Conservation (phyloP, 2,888 invertebrate genomes). For the Alloplasta piceator region DNA sequence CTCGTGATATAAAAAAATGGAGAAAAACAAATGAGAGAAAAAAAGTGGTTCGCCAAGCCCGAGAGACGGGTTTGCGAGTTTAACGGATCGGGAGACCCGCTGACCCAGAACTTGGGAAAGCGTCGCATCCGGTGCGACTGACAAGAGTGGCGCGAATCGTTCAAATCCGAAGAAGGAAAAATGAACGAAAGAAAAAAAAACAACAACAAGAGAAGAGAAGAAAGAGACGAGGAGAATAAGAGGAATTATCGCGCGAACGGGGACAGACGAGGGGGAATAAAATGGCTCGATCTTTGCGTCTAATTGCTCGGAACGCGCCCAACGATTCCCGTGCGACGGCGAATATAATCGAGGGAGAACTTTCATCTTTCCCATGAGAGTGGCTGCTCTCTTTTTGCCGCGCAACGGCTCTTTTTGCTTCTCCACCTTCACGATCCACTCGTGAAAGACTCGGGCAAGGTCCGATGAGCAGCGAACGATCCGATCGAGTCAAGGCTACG, state of each 20-base stretch:
- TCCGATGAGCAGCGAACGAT: constrained; percentile 48
- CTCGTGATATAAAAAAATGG: constrained; percentile 11
- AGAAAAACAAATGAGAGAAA: constrained; percentile 9
- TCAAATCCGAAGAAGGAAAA: constrained; percentile 48
- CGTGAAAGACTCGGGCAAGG: constrained; percentile 57
- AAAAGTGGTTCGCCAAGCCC: constrained; percentile 34
- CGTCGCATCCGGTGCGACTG: constrained; percentile 47
- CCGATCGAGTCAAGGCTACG: constrained; percentile 34
- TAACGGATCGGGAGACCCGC: constrained; percentile 70
- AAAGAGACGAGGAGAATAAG: constrained; percentile 56
- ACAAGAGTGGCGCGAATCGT: background rate
- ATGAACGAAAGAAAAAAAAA: constrained; percentile 21
- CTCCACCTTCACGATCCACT: constrained; percentile 34
- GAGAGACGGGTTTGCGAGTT: constrained; percentile 28
- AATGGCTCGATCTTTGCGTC: constrained; percentile 71
- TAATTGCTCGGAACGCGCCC: constrained; percentile 72
- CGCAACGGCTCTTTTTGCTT: constrained; percentile 22
- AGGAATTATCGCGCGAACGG: constrained; percentile 18
- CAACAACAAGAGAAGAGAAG: constrained; percentile 54
- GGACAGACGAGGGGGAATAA: constrained; percentile 6
- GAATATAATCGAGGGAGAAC: constrained; percentile 59
- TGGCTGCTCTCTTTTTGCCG: background rate
- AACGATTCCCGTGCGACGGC: constrained; percentile 12
- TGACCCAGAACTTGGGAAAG: constrained; percentile 82
- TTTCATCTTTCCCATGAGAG: constrained; percentile 72